Conservation (phyloP, 2,888 invertebrate species). For the Tiliacea aurago region DNA sequence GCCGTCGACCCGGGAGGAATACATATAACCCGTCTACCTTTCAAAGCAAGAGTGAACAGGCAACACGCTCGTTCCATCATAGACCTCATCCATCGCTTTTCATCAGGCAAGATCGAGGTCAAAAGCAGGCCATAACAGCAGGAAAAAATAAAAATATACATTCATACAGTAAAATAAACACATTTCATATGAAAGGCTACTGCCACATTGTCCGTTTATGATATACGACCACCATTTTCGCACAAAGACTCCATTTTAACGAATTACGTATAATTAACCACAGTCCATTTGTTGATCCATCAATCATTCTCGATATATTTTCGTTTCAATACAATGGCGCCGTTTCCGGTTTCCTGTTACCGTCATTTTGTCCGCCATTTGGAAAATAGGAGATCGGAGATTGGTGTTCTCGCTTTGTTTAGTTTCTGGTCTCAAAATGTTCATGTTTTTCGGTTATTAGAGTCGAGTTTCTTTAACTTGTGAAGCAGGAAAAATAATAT, state of each 20-base stretch:
- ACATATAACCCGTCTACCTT: too few species aligned
- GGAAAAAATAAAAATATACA: too few species aligned
- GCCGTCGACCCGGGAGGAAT: too few species aligned
- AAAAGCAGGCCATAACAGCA: too few species aligned
- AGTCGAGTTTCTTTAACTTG: slow-evolving; percentile 1
- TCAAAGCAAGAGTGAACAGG: too few species aligned
- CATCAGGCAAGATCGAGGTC: too few species aligned
- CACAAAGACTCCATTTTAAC: slow-evolving; percentile 60
- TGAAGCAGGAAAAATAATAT: neutral
- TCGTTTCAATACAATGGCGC: slow-evolving; percentile 53
- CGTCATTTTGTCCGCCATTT: slow-evolving; percentile 57
- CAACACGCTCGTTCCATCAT: too few species aligned
- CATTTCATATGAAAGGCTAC: slow-evolving; percentile 19
- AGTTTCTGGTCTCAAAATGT: slow-evolving; percentile 11
- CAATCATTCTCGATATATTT: slow-evolving; percentile 60
- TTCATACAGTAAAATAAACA: slow-evolving; percentile 4
- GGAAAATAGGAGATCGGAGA: slow-evolving; percentile 55
- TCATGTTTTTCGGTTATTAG: slow-evolving; percentile 33
- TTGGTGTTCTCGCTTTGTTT: slow-evolving; percentile 46
- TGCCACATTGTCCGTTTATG: slow-evolving; percentile 36
- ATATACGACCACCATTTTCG: slow-evolving; percentile 42
- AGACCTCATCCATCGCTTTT: too few species aligned
- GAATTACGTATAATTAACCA: slow-evolving; percentile 63
- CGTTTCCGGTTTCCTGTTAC: slow-evolving; percentile 47
- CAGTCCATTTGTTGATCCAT: slow-evolving; percentile 59